These are phyloP conservation scores for Tenthredo notha DNA, from an alignment of 2,888 invertebrate genomes.

Conservation along the genomic window DNA sequence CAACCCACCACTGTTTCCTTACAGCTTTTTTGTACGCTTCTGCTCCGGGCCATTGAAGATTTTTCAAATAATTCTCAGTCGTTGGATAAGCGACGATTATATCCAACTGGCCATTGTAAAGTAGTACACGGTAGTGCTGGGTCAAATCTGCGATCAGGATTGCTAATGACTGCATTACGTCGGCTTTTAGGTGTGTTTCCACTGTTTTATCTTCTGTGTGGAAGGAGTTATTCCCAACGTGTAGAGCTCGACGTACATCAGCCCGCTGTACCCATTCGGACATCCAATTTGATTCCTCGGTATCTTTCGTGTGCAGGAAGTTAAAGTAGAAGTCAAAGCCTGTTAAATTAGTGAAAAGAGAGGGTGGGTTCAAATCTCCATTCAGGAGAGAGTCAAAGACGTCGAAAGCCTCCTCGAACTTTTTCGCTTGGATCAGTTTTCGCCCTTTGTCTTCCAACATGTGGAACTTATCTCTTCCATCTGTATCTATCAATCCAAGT, in stretches of 20 bases:
- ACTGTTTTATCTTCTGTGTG: conserved; percentile 83
- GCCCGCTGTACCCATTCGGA: conserved; percentile 83
- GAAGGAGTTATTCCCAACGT: conserved; percentile 91
- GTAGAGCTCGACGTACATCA: conserved; percentile 86
- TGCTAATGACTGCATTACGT: conserved; percentile 91
- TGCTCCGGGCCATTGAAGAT: conserved; percentile 78
- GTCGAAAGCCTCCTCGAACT: conserved; percentile 86
- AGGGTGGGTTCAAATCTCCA: conserved; percentile 83
- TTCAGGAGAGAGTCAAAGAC: conserved; percentile 87
- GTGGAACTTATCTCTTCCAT: conserved; percentile 82
- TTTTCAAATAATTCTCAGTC: conserved; percentile 88
- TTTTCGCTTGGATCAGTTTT: conserved; percentile 82
- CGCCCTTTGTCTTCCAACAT: conserved; percentile 82
- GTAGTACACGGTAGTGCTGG: conserved; percentile 85
- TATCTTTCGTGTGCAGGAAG: conserved; percentile 83
- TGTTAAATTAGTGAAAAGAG: conserved; percentile 87
- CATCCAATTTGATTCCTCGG: conserved; percentile 80
- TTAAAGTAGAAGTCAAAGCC: conserved; percentile 90
- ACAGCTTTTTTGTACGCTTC: conserved; percentile 76
- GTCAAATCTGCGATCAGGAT: conserved; percentile 86
- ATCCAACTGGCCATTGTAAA: conserved; percentile 95
- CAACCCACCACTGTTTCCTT: conserved; percentile 77
- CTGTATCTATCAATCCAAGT: conserved; percentile 85
- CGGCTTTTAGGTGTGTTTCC: conserved; percentile 85
- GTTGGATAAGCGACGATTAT: conserved; percentile 94